Percentiles rank a stretch among this genome's conserved stretches.
Conservation (phyloP, 2,797 vertebrate genomes). For the Danio choprae region DNA sequence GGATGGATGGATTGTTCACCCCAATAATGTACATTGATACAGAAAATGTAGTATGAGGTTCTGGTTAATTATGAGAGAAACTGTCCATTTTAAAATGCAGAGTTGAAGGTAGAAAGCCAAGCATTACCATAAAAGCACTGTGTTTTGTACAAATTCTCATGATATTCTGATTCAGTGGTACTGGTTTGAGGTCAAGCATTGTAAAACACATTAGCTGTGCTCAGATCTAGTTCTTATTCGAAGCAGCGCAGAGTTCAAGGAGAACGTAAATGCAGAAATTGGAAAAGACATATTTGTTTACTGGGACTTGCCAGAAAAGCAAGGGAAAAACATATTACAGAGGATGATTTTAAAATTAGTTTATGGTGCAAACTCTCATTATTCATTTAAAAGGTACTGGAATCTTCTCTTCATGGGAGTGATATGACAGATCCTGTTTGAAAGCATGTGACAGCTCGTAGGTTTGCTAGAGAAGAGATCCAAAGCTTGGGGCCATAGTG, state of each 20-base stretch:
- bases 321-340: background rate
- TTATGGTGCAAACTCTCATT: background rate
- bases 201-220: constrained; percentile 7
- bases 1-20: too few species aligned
- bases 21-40: background rate
- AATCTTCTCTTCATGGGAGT: background rate
- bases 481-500: constrained; percentile 24
- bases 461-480: constrained; percentile 7
- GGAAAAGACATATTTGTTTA: background rate
- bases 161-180: background rate
- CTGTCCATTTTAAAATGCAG: too few species aligned
- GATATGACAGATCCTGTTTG: constrained; percentile 12
- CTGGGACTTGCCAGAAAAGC: background rate
- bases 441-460: constrained; percentile 10
- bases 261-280: constrained; percentile 2
- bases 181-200: background rate
- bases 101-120: background rate
- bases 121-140: background rate
- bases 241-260: constrained; percentile 5
- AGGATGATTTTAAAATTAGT: constrained; percentile 1
- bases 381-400: background rate
- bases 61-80: background rate
- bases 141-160: background rate
- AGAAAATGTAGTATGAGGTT: background rate
- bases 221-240: constrained; percentile 8